Base-by-base conservation (phyloP, 1,140 invertebrate species). In the Globodera ellingtonae region DNA sequence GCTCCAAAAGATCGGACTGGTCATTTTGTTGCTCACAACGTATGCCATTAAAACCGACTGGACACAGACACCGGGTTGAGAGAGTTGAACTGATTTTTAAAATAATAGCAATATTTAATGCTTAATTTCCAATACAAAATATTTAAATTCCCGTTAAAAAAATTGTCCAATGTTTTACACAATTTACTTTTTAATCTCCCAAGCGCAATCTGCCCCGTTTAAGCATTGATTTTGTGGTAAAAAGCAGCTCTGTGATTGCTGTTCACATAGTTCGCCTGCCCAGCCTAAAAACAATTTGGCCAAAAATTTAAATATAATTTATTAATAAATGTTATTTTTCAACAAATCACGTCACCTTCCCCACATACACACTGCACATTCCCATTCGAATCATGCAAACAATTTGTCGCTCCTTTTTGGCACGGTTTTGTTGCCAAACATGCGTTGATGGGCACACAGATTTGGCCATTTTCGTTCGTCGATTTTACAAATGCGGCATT, bases 161-260 rank as follows among this genome's bases (percentile, higher is more conserved):
- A 7, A 67, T 67, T 67, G 6, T 44, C 66, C 66, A 10, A 13
- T 4, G n/a, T 44, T 67, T 67, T 21, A 13, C 35, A 21, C 8
- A 44, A 4, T 6, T 6, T 70, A 70, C 67, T 70, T 47, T 35
- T 70, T 70, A 5, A 47, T 48, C 46, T 79, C 72, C 56, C 24
- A 79, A 24, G 56, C 52, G 48, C 78, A 79, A 47, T 15, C 15
- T 21, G 79, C 78, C 9, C 78, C 78, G 66, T 79, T 79, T 47
- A n/a, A 47, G 48, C 78, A 79, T 15, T 10, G 10, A 35, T 79
- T 52, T 47, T 9, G 67, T 15, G 67, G 67, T 8, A n/a, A 13
- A 59, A 70, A 47, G 35, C 67, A 70, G 46, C 67, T 70, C n/a
- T 44, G 8, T 18, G 35, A 44, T 5, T 10, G 67, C 4, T 70